Evolutionary conservation across 2,797 vertebrate species (phyloP), one percentile per base, ranked within the genome.

Genomic region (Anniella stebbinsi): DNA sequence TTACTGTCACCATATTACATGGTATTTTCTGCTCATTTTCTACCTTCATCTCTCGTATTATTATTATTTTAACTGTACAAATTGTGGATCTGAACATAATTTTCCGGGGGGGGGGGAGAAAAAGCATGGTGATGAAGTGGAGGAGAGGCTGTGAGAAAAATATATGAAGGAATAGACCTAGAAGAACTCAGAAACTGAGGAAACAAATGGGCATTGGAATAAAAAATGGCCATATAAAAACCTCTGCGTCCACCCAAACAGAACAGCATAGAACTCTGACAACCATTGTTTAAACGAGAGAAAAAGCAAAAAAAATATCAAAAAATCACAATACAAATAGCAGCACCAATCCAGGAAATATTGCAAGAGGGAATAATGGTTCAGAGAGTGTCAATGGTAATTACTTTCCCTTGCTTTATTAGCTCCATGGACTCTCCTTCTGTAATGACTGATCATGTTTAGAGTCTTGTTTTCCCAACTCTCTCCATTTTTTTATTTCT

Each of bases 371-470:
- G 25, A 0, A 3, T 18, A 67, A 12, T 0, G 9, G 1, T 8
- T 72, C 13, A 80, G 84, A 73, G 8, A 2, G 4, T 75, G 75
- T 90, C 76, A 12, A 33, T 23, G 45, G 89, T 51, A 66, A 80
- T 30, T 45, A 48, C 88, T 92, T 85, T 81, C 87, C 81, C 87
- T 75, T 33, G 67, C 83, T 87, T 21, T 78, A 48, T 89, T 84
- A 84, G 81, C 23, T n/a, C 33, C 13, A 2, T 4, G 12, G 3
- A 0, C 18, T 0, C 13, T 60, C 51, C 69, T 73, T 5, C 17
- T 21, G 66, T 25, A 88, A 81, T 67, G 89, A 91, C 91, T 82
- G 80, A 70, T 94, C 23, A 0, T 30, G 57, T 91, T 93, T 90
- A 1, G 51, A 1, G 63, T 80, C 82, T 69, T 72, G 5, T 60